Conservation (phyloP, 2,113 vertebrate species). For the Aleadryas rufinucha region DNA sequence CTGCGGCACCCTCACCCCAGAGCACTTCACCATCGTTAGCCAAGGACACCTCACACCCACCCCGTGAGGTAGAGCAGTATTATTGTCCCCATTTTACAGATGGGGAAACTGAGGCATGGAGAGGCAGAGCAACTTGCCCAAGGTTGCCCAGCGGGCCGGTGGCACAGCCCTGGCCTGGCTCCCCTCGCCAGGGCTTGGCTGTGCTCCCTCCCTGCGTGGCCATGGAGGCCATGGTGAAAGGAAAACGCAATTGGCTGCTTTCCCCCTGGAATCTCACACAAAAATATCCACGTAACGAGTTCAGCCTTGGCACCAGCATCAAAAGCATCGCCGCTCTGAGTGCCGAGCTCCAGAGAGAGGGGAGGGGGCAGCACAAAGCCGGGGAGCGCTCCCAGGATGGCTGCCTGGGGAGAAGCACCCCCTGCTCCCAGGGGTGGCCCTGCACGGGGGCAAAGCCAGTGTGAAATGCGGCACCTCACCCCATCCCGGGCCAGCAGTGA, state of each 20-base stretch:
- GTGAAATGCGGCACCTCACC: neutral
- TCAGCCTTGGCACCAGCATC: neutral
- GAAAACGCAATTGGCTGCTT: rapidly evolving
- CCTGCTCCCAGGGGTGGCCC: neutral
- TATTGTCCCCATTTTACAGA: conserved; percentile 54
- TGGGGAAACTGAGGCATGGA: conserved; percentile 49
- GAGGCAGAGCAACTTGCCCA: conserved; percentile 8
- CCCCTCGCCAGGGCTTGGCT: neutral
- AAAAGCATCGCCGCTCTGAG: neutral
- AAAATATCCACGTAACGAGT: neutral
- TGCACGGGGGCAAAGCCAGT: neutral
- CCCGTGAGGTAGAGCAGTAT: conserved; percentile 51
- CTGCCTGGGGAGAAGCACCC: neutral
- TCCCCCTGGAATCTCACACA: neutral
- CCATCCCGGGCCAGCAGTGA: neutral
- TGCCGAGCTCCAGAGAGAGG: neutral
- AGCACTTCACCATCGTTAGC: neutral
- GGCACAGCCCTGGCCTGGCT: neutral
- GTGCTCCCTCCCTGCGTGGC: neutral
- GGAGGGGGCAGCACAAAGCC: neutral
- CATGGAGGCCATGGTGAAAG: neutral
- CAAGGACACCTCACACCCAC: conserved; percentile 6
- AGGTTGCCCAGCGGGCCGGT: neutral
- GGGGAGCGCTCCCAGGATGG: neutral
- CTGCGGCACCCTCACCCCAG: neutral